These are phyloP conservation scores for Fukomys damarensis DNA, from an alignment of 2,113 vertebrate genomes.

Conservation along the genomic window DNA sequence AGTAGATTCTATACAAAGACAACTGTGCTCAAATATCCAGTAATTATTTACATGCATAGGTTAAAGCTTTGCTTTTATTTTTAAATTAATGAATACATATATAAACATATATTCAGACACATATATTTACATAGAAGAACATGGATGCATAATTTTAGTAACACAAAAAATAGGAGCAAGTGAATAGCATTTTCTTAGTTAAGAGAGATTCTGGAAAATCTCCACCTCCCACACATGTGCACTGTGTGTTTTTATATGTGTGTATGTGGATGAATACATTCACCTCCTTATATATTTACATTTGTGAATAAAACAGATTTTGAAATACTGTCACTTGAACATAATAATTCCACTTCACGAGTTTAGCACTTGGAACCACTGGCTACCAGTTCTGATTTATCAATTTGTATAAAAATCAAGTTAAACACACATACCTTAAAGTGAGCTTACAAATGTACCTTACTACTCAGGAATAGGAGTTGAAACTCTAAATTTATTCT, in stretches of 20 bases:
- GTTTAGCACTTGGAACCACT: conserved; percentile 13
- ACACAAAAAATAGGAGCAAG: neutral
- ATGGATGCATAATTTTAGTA: conserved; percentile 1
- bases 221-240: neutral
- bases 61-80: conserved; percentile 44
- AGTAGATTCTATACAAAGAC: conserved; percentile 21
- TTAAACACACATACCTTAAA: conserved; percentile 42
- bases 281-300: neutral
- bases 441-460: neutral
- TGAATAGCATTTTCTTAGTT: neutral
- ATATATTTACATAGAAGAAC: neutral
- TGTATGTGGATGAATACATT: neutral
- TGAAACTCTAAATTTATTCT: conserved; percentile 19
- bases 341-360: conserved; percentile 2
- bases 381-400: conserved; percentile 12
- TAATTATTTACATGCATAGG: neutral
- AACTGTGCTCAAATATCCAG: neutral
- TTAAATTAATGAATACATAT: neutral
- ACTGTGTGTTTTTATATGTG: neutral
- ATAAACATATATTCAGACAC: conserved; percentile 7
- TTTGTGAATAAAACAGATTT: neutral
- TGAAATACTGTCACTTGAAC: neutral
- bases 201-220: neutral
- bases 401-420: neutral
- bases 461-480: neutral